Evolutionary conservation across 2,113 vertebrate genomes (phyloP), one percentile per base, ranked within the genome.

Genomic region (Irena cyanogastra): DNA sequence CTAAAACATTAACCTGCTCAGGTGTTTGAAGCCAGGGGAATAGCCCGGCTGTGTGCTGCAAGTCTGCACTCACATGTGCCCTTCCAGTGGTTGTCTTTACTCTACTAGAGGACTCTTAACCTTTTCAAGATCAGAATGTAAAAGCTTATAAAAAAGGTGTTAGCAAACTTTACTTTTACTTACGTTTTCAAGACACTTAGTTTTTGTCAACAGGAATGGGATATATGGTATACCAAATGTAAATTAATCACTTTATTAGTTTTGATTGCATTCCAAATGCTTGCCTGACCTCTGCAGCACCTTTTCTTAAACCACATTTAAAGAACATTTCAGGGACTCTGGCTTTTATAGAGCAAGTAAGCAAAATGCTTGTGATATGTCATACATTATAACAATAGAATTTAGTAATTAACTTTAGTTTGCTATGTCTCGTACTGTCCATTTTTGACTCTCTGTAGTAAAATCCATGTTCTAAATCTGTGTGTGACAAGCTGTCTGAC

Each of bases 391-490:
- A 94, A 87, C 70, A 79, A n/a, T 35, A 71, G 6, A 71, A 54
- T 70, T 87, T 69, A 26, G 4, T 56, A 8, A 68, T 78, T 95
- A 72, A 75, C 76, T 77, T 57, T 1, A 68, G 19, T 82, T 93
- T 92, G 52, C n/a, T 66, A 3, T 89, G 85, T 57, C 44, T 80
- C 37, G 31, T 84, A 54, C 56, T 13, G 27, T 92, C 44, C n/a
- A 8, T 53, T 93, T 83, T 91, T 89, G 21, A 70, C 56, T 50
- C 52, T 59, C 13, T 65, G 56, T 53, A 41, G 31, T 87, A 84
- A 93, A 95, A 65, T 72, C 23, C 5, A 2, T 44, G 35, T 91
- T 64, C n/a, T 94, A 63, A 95, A 84, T 52, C 45, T 75, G 10
- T 65, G 7, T 64, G 44, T 80, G 28, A 10, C 82, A 35, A 80